phyloP scores from a whole-genome alignment of 92 coral and sea anemone species.

The Porites evermanni region DNA sequence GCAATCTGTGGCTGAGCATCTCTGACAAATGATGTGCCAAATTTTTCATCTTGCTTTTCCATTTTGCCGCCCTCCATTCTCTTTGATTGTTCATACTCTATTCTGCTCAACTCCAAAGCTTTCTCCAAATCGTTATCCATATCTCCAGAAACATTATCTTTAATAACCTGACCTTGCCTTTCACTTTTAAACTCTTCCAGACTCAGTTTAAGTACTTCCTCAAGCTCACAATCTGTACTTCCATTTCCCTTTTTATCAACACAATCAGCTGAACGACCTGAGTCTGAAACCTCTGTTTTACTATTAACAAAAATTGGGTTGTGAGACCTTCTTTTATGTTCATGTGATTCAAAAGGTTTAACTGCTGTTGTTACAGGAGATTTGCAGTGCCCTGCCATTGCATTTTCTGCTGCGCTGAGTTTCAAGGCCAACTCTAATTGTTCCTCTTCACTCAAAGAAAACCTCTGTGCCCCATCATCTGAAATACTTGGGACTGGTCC shows the following conservation, averaged over 20 bases:
- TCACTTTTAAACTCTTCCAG: conserved; percentile 30
- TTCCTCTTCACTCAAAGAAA: conserved; percentile 40
- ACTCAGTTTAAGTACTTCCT: conserved; percentile 31
- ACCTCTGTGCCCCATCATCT: neutral
- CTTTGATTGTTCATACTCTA: conserved; percentile 28
- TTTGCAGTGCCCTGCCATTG: neutral
- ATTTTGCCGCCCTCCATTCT: neutral
- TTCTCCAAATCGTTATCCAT: conserved; percentile 41
- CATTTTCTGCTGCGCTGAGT: conserved; percentile 40
- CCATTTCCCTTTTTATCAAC: no score
- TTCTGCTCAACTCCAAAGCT: conserved; percentile 49
- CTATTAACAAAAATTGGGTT: neutral
- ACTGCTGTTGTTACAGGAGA: neutral
- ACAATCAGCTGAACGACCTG: conserved; percentile 9
- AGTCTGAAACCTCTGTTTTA: neutral
- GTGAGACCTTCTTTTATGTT: neutral
- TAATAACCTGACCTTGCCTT: neutral
- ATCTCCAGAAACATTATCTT: neutral
- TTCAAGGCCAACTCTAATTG: conserved; percentile 44
- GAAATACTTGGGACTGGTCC: neutral
- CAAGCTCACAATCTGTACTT: conserved; percentile 15
- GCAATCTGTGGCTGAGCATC: neutral
- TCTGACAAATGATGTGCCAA: neutral
- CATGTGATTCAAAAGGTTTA: neutral
- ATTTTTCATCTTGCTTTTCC: neutral